A percentile compares a stretch with the other conserved stretches of the same genome.
Evolutionary conservation across 1,140 invertebrate species (phyloP).

Genomic region (Maniola jurtina): DNA sequence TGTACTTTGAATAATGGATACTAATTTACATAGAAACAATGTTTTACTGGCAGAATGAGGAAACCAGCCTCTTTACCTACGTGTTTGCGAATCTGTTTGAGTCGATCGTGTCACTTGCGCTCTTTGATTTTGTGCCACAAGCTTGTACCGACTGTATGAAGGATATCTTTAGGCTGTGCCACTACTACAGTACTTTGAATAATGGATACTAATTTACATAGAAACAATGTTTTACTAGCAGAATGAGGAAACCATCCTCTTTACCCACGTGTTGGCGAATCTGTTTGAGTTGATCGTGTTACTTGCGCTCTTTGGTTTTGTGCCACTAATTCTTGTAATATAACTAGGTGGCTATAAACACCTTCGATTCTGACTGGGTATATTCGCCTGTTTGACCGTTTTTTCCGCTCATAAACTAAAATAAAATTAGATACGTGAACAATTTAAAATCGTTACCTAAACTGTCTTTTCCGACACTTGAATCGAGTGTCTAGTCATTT

Average conservation of each 20-base stretch:
- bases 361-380: neutral
- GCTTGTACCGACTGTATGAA: no score
- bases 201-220: neutral
- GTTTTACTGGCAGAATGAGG: neutral
- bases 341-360: neutral
- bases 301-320: neutral
- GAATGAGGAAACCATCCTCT: neutral
- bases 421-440: neutral
- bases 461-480: neutral
- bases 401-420: neutral
- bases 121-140: neutral
- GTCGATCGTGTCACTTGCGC: slow-evolving; percentile 6
- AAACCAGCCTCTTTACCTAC: slow-evolving; percentile 10
- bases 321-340: neutral
- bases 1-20: neutral
- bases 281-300: slow-evolving; percentile 10
- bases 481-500: no score
- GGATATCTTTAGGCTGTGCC: neutral
- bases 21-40: neutral
- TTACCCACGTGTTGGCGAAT: slow-evolving; percentile 18
- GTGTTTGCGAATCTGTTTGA: slow-evolving; percentile 10
- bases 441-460: neutral
- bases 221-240: neutral
- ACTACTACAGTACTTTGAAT: neutral
- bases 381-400: neutral